Conservation (phyloP, 2,113 vertebrate species). For the Oenanthe oenanthe region DNA sequence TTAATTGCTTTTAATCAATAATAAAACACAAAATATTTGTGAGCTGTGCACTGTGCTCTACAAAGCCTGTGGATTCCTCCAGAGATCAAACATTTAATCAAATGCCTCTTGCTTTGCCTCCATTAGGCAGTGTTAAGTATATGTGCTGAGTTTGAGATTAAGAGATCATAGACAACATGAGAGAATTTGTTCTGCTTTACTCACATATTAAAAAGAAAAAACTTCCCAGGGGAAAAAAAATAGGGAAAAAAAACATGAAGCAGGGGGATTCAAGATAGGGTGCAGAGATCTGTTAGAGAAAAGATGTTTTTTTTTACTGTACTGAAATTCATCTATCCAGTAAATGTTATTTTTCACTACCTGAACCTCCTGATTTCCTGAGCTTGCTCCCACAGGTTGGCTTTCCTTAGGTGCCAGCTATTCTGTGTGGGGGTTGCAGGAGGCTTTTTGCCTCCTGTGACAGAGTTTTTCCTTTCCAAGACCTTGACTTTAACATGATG, state of each 20-base stretch:
- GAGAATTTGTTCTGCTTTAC: slow-evolving; percentile 61
- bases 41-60: not conserved
- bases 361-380: not conserved
- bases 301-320: not conserved
- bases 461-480: slow-evolving; percentile 45
- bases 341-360: not conserved
- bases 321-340: not conserved
- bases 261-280: slow-evolving; percentile 7
- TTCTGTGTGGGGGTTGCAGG: not conserved
- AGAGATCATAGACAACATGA: slow-evolving; percentile 42
- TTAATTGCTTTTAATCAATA: slow-evolving; percentile 49
- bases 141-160: slow-evolving; percentile 45
- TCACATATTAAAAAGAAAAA: slow-evolving; percentile 40
- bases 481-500: slow-evolving; percentile 29
- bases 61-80: not conserved
- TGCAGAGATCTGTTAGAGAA: not conserved
- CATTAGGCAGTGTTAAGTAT: slow-evolving; percentile 35
- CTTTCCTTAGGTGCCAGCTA: not conserved
- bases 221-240: not conserved
- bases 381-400: not conserved
- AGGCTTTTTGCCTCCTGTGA: not conserved
- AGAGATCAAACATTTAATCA: slow-evolving; percentile 60
- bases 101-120: slow-evolving; percentile 43
- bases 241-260: not conserved
- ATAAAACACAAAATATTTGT: slow-evolving; percentile 39